These are phyloP conservation scores for Percopsis omiscomaycus DNA, from an alignment of 2,797 vertebrate species.

Conservation along the genomic window DNA sequence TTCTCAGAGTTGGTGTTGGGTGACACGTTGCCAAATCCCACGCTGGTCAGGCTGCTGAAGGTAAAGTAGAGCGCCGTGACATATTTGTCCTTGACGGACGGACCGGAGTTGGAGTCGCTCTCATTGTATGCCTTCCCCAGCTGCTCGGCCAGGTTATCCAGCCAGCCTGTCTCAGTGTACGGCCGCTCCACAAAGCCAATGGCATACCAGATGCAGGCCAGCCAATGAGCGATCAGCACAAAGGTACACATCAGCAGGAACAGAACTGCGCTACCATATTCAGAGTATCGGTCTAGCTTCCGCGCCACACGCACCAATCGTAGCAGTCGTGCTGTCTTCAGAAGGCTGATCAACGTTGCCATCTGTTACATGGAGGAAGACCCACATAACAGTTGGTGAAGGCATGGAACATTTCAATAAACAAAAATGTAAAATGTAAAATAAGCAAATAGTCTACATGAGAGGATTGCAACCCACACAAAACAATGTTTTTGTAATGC, in stretches of 20 bases:
- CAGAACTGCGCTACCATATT: slow-evolving; percentile 92
- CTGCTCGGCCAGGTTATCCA: slow-evolving; percentile 93
- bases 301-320: slow-evolving; percentile 93
- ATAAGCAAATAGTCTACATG: no score
- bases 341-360: slow-evolving; percentile 90
- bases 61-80: slow-evolving; percentile 98
- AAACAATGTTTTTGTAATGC: no score
- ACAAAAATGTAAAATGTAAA: no score
- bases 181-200: slow-evolving; percentile 95
- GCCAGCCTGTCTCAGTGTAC: slow-evolving; percentile 94
- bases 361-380: slow-evolving; percentile 71
- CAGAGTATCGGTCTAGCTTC: slow-evolving; percentile 95
- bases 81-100: slow-evolving; percentile 95
- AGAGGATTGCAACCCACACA: no score
- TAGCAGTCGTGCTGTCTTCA: slow-evolving; percentile 93
- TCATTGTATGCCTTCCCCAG: slow-evolving; percentile 93
- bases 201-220: slow-evolving; percentile 98
- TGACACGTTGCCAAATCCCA: slow-evolving; percentile 95
- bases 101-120: slow-evolving; percentile 86
- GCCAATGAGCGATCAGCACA: slow-evolving; percentile 95
- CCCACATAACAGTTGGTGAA: no score
- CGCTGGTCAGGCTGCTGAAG: slow-evolving; percentile 97
- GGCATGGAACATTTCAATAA: no score
- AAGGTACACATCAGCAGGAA: slow-evolving; percentile 99
- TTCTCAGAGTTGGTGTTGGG: slow-evolving; percentile 99